Base-by-base conservation (phyloP, 2,888 invertebrate genomes). In the Coronaproctus castanopsis region DNA sequence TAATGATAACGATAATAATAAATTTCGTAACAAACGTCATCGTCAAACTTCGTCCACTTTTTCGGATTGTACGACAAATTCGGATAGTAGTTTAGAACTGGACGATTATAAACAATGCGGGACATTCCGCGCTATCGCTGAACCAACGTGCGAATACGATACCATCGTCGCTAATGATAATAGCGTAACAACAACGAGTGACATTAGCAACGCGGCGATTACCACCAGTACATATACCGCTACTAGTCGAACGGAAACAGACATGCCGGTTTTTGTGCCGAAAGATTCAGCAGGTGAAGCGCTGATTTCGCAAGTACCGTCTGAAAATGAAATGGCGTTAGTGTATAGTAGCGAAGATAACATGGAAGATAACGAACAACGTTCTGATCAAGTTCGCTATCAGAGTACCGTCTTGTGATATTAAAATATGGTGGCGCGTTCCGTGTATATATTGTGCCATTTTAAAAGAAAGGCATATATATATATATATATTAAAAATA, bases 61-160 rank as follows among this genome's bases (percentile, higher is more conserved):
- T 36, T 36, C 36, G 14, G 36, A 36, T 36, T 36, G 8, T 10
- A 50, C 57, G 14, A 24, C 50, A 14, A 59, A 55, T 36, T 55
- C 59, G 36, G 55, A 59, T 19, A 59, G 59, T 21, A 59, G 59
- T 36, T n/a, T 59, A 20, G 55, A 59, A 14, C 20, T 59, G 55
- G 59, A 59, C 22, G n/a, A 50, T 21, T 59, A 59, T 21, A 23
- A 23, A 18, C 21, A 53, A 19, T 51, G 52, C 3, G n/a, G 8
- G 22, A 19, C 22, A 10, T 36, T 48, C n/a, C 50, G 21, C 10
- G 36, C 54, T 24, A 21, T 24, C 2, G 24, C 54, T 51, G 55
- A 18, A 52, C 14, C 50, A 24, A 8, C 36, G 36, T 36, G 8
- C 8, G 36, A 36, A 14, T 5, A 36, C 36, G 36, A 36, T 36